Percentiles rank a stretch among this genome's conserved stretches.
These are phyloP conservation scores for Ophioninae sp. DNA, from an alignment of 2,888 invertebrate genomes.

Conservation along the genomic window DNA sequence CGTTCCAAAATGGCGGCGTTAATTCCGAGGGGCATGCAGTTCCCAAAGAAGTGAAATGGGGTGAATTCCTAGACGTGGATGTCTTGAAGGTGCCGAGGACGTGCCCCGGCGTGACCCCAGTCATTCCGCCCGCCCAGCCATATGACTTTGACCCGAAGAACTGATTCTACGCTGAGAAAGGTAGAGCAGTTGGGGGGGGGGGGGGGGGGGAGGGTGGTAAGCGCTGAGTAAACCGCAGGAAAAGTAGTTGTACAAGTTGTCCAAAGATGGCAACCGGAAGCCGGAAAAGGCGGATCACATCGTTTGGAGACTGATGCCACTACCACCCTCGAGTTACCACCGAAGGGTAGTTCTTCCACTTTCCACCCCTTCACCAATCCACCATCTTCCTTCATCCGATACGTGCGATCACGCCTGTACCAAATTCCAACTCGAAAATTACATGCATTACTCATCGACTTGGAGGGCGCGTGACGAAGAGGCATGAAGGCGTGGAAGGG, in stretches of 20 bases:
- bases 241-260: conserved; percentile 30
- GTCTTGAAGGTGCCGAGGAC: not conserved
- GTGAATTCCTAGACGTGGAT: not conserved
- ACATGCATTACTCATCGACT: conserved; percentile 60
- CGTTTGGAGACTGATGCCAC: conserved; percentile 4
- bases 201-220: conserved; percentile 28
- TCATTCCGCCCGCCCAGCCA: not conserved
- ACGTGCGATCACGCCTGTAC: conserved; percentile 56
- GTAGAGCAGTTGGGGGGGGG: conserved; percentile 1
- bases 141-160: conserved; percentile 52
- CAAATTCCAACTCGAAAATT: conserved; percentile 59
- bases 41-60: not conserved
- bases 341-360: not conserved
- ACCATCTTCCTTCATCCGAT: conserved; percentile 22
- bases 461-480: conserved; percentile 12
- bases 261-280: conserved; percentile 13
- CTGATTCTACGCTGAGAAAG: conserved; percentile 10
- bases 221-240: conserved; percentile 41
- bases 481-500: not conserved
- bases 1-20: not conserved
- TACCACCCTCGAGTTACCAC: too few relatives aligned
- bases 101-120: not conserved
- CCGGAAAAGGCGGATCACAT: conserved; percentile 42
- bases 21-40: not conserved
- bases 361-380: conserved; percentile 7